These are phyloP conservation scores for Carterocephalus palaemon DNA, from an alignment of 2,888 invertebrate species.

Conservation along the genomic window DNA sequence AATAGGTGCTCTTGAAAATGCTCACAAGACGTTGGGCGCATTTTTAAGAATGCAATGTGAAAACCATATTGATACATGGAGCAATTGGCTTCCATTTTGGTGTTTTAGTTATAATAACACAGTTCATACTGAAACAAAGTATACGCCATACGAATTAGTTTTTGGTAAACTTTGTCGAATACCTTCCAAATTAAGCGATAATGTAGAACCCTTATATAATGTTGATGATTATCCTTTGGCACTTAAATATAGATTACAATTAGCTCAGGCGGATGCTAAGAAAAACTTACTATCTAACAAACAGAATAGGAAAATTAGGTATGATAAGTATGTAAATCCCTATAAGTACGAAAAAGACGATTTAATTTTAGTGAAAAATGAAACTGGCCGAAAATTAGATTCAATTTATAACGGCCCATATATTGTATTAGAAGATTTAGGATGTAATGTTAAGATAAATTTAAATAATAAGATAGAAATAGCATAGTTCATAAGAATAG, in stretches of 20 bases:
- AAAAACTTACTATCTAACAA: not conserved
- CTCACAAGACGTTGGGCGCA: not conserved
- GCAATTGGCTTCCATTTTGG: constrained; percentile 29
- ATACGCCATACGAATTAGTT: constrained; percentile 29
- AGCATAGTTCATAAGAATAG: not conserved
- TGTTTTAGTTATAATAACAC: constrained; percentile 28
- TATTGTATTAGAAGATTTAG: constrained; percentile 19
- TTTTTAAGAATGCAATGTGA: constrained; percentile 15
- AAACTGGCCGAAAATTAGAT: constrained; percentile 15
- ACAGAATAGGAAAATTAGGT: constrained; percentile 14
- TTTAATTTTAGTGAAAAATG: constrained; percentile 20
- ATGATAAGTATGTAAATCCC: constrained; percentile 4
- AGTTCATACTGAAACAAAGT: constrained; percentile 28
- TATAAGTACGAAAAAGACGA: constrained; percentile 6
- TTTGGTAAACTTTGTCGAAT: constrained; percentile 25
- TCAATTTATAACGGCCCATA: constrained; percentile 18
- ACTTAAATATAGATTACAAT: constrained; percentile 9
- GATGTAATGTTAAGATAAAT: constrained; percentile 12
- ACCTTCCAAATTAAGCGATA: constrained; percentile 11
- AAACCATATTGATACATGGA: constrained; percentile 24
- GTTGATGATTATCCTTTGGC: constrained; percentile 6
- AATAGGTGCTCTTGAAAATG: constrained; percentile 18
- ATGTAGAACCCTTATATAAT: too few relatives aligned
- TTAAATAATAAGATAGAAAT: not conserved
- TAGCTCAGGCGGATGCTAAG: constrained; percentile 1